A percentile compares a stretch with the other conserved stretches of the same genome.
phyloP scores from a whole-genome alignment of 2,797 vertebrate genomes.

The Gallinago nigripennis region DNA sequence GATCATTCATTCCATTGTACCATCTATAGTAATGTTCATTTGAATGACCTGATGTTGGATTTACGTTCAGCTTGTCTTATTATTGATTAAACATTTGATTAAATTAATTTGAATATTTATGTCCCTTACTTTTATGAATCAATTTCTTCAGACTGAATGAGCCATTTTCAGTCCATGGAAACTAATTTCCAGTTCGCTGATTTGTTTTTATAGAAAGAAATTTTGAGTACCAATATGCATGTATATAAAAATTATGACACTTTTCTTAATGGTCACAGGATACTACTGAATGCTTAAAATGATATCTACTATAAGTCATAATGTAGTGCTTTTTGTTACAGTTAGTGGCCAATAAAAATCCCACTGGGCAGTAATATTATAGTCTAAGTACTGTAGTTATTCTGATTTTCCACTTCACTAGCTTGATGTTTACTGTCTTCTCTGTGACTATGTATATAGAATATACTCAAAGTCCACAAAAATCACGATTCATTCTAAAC shows the following conservation, averaged over 20 bases:
- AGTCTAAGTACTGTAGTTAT: conserved; percentile 25
- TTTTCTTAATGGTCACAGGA: not conserved
- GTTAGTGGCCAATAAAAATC: conserved; percentile 33
- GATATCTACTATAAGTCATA: not conserved
- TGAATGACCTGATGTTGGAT: not conserved
- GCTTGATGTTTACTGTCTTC: conserved; percentile 16
- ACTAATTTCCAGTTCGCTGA: not conserved
- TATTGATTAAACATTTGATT: not conserved
- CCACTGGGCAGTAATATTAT: conserved; percentile 8
- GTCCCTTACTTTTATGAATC: not conserved
- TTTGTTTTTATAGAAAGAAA: not conserved
- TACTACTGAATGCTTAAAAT: not conserved
- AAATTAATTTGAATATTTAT: not conserved
- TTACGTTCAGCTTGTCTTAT: not conserved
- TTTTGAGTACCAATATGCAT: not conserved
- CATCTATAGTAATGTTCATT: not conserved
- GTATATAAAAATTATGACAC: not conserved
- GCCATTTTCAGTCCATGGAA: not conserved
- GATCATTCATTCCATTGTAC: not conserved
- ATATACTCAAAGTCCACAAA: conserved; percentile 28
- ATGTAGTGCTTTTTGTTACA: not conserved
- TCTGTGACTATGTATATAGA: conserved; percentile 12
- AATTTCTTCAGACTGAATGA: not conserved
- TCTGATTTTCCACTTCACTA: conserved; percentile 69
- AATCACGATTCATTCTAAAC: not conserved